Evolutionary conservation across 2,888 invertebrate genomes (phyloP), one percentile per base, ranked within the genome.

Genomic region (Clepsis dumicolana): DNA sequence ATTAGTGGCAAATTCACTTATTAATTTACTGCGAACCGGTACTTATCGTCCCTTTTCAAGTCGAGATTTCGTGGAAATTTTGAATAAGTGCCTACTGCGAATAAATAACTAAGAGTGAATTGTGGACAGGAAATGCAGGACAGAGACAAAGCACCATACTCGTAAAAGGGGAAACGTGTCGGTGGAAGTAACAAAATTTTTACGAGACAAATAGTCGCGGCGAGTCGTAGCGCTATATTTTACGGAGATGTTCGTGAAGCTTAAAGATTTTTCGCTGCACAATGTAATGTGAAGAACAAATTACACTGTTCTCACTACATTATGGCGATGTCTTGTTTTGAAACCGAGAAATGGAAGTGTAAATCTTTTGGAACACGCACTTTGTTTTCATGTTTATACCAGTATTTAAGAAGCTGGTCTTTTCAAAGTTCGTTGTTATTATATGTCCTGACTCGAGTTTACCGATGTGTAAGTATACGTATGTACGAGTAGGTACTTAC

Each of bases 81-180:
- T 53, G 27, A 53, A 53, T 53, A 44, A n/a, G n/a, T n/a, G n/a
- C 54, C 41, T 44, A 53, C 57, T 38, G 27, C 18, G 50, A 59
- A 57, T 57, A 50, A 65, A 50, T 48, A 25, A 32, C 29, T 14
- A 35, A 59, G 25, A 53, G 57, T 64, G 59, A 64, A 63, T 53
- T 64, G 63, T 57, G 64, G 59, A 64, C 64, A 59, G 68, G 68
- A 68, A 68, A 59, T 64, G 52, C 64, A 57, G 52, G 68, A 68
- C 64, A 68, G 64, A 68, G 68, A 68, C 68, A 32, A 64, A 68
- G 63, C 59, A 64, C 68, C 52, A 64, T 64, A 48, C 48, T 48
- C 48, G 48, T 48, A 64, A 68, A 68, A 68, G 68, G 63, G 68
- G 68, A 68, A 68, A 57, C 68, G 68, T 68, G 68, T 68, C 48